phyloP scores from a whole-genome alignment of 92 coral and sea anemone genomes.

The Paragorgia papillata region DNA sequence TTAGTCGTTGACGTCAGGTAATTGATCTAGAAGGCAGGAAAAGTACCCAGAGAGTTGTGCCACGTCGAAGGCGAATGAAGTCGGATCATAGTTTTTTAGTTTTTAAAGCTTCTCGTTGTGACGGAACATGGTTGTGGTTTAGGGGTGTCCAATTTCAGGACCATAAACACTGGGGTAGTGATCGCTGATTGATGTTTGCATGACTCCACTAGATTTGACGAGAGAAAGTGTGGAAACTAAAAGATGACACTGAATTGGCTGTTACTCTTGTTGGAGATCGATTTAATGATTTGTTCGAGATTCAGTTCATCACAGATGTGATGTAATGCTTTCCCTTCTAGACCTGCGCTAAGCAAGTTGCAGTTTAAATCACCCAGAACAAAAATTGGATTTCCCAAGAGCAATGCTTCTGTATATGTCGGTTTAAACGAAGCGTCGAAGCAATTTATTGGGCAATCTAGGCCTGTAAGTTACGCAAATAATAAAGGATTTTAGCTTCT shows the following conservation, averaged over 20 bases:
- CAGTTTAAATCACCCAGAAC: no score
- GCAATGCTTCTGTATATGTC: slow-evolving; percentile 62
- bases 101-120: not conserved
- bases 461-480: slow-evolving; percentile 20
- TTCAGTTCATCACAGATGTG: no score
- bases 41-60: not conserved
- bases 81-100: no score
- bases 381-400: no score
- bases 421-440: slow-evolving; percentile 3
- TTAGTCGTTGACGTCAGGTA: slow-evolving; percentile 12
- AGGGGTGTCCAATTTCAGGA: not conserved
- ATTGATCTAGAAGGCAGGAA: not conserved
- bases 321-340: slow-evolving; percentile 70
- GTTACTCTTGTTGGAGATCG: no score
- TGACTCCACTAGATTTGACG: not conserved
- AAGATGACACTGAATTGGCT: no score
- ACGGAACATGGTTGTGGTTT: not conserved
- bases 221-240: no score
- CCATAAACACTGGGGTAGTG: slow-evolving; percentile 2
- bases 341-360: slow-evolving; percentile 56
- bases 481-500: slow-evolving; percentile 19
- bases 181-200: not conserved
- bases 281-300: no score
- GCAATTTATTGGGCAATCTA: slow-evolving; percentile 7
- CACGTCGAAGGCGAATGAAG: not conserved